A percentile compares a stretch with the other conserved stretches of the same genome.
Evolutionary conservation across 2,113 vertebrate species (phyloP).

Genomic region (Hippocampus guttulatus): DNA sequence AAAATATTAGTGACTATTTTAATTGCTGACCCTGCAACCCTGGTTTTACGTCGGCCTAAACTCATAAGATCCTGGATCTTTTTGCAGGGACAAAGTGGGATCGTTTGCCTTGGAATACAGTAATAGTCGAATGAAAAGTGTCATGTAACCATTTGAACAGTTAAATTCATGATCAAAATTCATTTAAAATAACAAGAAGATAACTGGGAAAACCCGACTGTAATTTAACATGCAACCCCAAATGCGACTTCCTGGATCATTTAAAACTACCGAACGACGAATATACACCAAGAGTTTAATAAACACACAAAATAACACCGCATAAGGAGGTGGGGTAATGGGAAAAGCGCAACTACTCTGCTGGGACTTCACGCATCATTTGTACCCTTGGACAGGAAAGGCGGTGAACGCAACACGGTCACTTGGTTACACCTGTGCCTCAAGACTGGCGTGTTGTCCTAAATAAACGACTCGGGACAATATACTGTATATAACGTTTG

Average conservation of each 20-base stretch:
- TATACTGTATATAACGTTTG: background rate
- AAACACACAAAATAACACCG: background rate
- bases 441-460: background rate
- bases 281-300: background rate
- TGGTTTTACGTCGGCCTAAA: background rate
- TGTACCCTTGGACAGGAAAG: background rate
- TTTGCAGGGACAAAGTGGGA: background rate
- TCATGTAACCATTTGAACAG: background rate
- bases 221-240: background rate
- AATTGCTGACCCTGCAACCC: background rate
- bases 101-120: background rate
- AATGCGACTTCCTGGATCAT: background rate
- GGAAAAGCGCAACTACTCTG: background rate
- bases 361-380: background rate
- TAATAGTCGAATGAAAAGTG: background rate
- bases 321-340: too few relatives aligned
- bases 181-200: too few relatives aligned
- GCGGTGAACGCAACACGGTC: constrained; percentile 20
- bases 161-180: too few relatives aligned
- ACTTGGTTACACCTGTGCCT: constrained; percentile 21
- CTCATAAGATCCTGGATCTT: too few relatives aligned
- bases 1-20: background rate
- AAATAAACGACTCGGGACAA: background rate
- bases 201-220: background rate
- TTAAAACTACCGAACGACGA: background rate